Evolutionary conservation across 2,888 invertebrate species (phyloP).

Genomic region (Cosmopolites sordidus): DNA sequence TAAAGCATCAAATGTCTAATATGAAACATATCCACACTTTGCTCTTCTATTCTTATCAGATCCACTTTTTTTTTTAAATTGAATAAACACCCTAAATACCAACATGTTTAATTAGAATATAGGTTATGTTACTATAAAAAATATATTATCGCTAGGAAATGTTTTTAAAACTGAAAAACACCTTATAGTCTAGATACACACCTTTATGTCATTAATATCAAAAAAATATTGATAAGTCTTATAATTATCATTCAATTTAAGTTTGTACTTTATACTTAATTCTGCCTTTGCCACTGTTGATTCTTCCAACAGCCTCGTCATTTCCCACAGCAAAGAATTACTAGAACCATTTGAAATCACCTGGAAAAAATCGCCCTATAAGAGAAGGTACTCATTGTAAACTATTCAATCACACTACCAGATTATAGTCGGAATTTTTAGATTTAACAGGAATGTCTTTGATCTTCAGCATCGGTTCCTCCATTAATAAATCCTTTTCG

Average conservation of each 20-base stretch:
- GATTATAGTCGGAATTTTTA: slow-evolving; percentile 41
- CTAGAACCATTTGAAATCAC: slow-evolving; percentile 68
- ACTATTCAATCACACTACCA: slow-evolving; percentile 35
- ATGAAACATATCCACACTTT: too few relatives aligned
- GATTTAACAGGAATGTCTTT: slow-evolving; percentile 36
- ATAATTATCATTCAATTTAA: slow-evolving; percentile 42
- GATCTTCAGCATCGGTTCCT: slow-evolving; percentile 36
- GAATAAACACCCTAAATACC: too few relatives aligned
- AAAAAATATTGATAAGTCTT: slow-evolving; percentile 65
- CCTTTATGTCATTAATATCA: slow-evolving; percentile 76
- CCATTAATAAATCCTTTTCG: slow-evolving; percentile 38
- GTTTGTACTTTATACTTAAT: slow-evolving; percentile 59
- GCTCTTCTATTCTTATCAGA: too few relatives aligned
- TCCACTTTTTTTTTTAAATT: too few relatives aligned
- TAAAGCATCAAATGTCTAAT: too few relatives aligned
- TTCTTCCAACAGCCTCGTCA: slow-evolving; percentile 46
- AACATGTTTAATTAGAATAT: too few relatives aligned
- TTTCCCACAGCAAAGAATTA: slow-evolving; percentile 81
- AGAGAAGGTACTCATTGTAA: not conserved
- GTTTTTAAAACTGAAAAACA: too few relatives aligned
- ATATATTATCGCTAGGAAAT: too few relatives aligned
- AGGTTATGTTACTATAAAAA: too few relatives aligned
- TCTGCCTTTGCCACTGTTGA: slow-evolving; percentile 56
- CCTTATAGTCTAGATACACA: too few relatives aligned
- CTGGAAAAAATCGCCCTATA: slow-evolving; percentile 52